Base-by-base conservation (phyloP, 2,113 vertebrate genomes). In the Dissostichus mawsoni region DNA sequence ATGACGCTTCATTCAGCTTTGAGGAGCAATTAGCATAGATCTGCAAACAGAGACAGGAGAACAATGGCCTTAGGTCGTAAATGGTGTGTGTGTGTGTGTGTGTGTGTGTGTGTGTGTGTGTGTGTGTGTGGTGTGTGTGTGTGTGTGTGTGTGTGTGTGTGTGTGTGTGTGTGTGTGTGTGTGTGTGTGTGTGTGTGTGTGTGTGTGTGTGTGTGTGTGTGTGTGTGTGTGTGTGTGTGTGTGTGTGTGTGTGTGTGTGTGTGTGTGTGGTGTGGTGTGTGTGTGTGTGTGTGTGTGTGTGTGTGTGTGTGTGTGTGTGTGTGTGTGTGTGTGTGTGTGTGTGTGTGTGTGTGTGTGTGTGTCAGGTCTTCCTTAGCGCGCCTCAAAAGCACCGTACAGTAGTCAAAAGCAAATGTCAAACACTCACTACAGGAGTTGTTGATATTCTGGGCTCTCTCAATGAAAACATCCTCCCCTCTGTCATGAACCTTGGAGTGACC, bases 11-110 rank as follows among this genome's bases (percentile, higher is more conserved):
- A 77, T 69, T 92, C 74, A 76, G 75, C 67, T 88, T 78, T 69
- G 68, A 79, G 64, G 61, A 75, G 73, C 80, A 87, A 84, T 92
- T 89, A 88, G 68, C 76, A 63, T 72, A 65, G 65, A 82, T 78
- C 76, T 86, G 74, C 36, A 78, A 80, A 76, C 74, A 72, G 44
- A 78, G 55, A 71, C 62, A 74, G 29, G 48, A 85, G 64, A 73
- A 12, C 76, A 83, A 75, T 72, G 65, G 78, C 58, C 55, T 68
- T 56, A 71, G 48, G 69, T 76, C 70, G 41, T 52, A 50, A 69
- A 59, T 76, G 80, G 29, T 48, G 62, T 20, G 61, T 51, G 11
- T 81, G 51, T 70, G 75, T 76, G 1, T 50, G 11, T 72, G 10
- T 67, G 57, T 69, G 16, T 9, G 14, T 48, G 1, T 50, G 11